A percentile compares a stretch with the other conserved stretches of the same genome.
These are phyloP conservation scores for Pangasius mekongensis DNA, from an alignment of 2,797 vertebrate species.

Conservation along the genomic window DNA sequence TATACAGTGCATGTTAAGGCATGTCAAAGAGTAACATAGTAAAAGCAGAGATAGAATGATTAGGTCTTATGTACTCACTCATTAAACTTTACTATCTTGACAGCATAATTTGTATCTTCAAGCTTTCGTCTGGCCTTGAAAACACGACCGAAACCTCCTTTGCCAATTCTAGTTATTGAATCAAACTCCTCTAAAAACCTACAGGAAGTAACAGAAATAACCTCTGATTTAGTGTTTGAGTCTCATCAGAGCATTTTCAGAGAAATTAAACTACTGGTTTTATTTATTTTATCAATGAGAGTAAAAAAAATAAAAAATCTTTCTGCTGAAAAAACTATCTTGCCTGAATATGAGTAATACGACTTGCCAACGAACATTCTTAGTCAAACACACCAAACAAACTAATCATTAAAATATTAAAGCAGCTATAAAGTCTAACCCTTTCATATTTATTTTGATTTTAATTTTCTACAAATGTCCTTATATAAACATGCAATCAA, in stretches of 20 bases:
- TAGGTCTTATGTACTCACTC: conserved; percentile 64
- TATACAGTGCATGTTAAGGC: neutral
- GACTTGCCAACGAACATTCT: neutral
- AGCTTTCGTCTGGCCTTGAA: conserved; percentile 69
- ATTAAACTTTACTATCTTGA: conserved; percentile 71
- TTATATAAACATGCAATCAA: no score
- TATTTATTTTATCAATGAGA: neutral
- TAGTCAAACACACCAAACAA: neutral
- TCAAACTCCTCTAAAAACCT: conserved; percentile 72
- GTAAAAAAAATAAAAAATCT: neutral
- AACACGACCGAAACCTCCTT: conserved; percentile 74
- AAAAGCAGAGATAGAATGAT: neutral
- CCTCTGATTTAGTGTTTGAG: neutral
- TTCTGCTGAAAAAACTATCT: neutral
- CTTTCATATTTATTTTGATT: neutral
- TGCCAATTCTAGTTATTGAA: conserved; percentile 59
- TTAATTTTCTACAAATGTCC: neutral
- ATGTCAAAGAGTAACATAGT: neutral
- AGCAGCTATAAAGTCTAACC: neutral
- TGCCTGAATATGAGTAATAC: neutral
- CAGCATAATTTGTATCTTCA: conserved; percentile 60
- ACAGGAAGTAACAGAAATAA: conserved; percentile 21
- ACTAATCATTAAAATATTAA: neutral
- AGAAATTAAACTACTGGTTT: neutral
- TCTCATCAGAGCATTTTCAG: neutral